phyloP scores from a whole-genome alignment of 2,888 invertebrate genomes.

The Hypomecis atomaria region DNA sequence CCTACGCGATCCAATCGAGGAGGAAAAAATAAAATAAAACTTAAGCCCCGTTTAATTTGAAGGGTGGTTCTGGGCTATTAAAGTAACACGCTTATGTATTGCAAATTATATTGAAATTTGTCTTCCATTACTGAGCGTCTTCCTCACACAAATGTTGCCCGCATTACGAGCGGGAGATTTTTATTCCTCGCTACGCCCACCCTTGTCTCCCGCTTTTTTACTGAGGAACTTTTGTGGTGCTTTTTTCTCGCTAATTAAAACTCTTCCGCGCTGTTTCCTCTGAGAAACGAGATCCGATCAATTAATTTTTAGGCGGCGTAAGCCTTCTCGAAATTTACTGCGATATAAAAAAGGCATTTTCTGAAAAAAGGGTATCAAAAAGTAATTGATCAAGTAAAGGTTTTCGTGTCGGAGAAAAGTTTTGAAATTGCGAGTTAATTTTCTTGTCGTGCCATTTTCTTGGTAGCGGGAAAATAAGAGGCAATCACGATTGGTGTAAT shows the following conservation, averaged over 20 bases:
- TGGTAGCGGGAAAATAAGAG: constrained; percentile 52
- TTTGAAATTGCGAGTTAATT: constrained; percentile 48
- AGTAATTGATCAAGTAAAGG: constrained; percentile 75
- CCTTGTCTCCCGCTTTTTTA: constrained; percentile 83
- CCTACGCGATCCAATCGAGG: constrained; percentile 72
- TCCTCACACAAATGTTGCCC: constrained; percentile 85
- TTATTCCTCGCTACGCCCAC: constrained; percentile 80
- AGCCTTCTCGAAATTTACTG: constrained; percentile 80
- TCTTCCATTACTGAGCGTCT: constrained; percentile 84
- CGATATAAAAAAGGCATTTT: constrained; percentile 73
- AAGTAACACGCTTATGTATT: constrained; percentile 86
- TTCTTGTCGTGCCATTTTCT: constrained; percentile 52
- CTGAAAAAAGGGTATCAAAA: constrained; percentile 72
- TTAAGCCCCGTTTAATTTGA: constrained; percentile 86
- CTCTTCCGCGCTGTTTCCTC: constrained; percentile 84
- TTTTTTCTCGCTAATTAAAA: constrained; percentile 85
- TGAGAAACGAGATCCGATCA: constrained; percentile 83
- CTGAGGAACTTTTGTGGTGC: constrained; percentile 80
- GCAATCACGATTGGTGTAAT: constrained; percentile 56
- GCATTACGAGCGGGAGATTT: constrained; percentile 83
- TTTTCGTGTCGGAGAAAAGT: constrained; percentile 49
- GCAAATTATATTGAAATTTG: constrained; percentile 86
- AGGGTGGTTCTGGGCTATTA: constrained; percentile 86
- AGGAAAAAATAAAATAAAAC: constrained; percentile 84
- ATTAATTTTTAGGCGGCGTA: constrained; percentile 82